phyloP scores from a whole-genome alignment of 2,888 invertebrate genomes.

The Dilophus febrilis region DNA sequence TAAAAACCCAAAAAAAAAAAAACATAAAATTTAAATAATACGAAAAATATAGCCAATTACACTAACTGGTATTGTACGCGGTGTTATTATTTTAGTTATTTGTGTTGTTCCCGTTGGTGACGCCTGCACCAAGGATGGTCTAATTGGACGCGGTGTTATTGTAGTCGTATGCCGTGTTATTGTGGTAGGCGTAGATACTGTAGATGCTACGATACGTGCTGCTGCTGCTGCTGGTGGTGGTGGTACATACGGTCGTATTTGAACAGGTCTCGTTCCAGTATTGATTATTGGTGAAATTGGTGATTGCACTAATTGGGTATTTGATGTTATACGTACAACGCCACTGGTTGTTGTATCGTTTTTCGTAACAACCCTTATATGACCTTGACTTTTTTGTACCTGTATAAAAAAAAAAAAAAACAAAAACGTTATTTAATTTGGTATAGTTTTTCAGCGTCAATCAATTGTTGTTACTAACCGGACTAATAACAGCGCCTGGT shows the following conservation, averaged over 20 bases:
- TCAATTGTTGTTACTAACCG: slow-evolving; percentile 14
- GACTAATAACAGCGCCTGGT: slow-evolving; percentile 15
- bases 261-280: background rate
- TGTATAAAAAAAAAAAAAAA: background rate
- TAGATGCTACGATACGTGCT: background rate
- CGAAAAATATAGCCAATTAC: no score
- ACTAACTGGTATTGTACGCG: no score
- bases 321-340: slow-evolving; percentile 22
- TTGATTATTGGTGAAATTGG: background rate
- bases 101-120: no score
- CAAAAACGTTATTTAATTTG: background rate
- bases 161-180: background rate
- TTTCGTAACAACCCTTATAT: slow-evolving; percentile 26
- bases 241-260: background rate
- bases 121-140: no score
- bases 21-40: no score
- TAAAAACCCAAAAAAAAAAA: no score
- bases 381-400: slow-evolving; percentile 21
- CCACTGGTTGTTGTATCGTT: slow-evolving; percentile 24
- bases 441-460: background rate
- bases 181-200: background rate
- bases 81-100: no score
- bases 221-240: background rate
- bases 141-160: no score
- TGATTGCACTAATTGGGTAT: background rate